These are phyloP conservation scores for Mythimna pallens DNA, from an alignment of 2,888 invertebrate genomes.

Conservation along the genomic window DNA sequence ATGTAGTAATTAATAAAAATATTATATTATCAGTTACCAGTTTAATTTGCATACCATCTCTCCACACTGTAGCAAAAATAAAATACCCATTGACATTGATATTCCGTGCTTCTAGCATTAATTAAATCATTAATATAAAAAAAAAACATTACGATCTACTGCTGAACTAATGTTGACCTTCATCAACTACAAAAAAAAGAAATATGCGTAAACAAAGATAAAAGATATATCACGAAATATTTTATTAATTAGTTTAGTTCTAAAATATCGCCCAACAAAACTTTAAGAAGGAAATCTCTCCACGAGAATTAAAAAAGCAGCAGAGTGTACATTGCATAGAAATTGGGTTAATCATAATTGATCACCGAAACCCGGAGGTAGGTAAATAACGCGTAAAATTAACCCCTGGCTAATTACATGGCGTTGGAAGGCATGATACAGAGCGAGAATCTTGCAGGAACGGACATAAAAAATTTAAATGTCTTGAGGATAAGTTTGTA, in stretches of 20 bases:
- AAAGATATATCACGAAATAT: background rate
- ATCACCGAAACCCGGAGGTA: slow-evolving; percentile 60
- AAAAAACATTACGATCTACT: no score
- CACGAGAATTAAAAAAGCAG: slow-evolving; percentile 12
- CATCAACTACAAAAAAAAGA: no score
- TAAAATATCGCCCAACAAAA: background rate
- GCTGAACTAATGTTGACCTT: no score
- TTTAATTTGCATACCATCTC: no score
- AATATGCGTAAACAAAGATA: no score
- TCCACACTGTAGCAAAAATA: no score
- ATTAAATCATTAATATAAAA: no score
- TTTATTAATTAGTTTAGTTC: background rate
- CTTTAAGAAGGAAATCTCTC: background rate
- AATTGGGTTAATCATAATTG: slow-evolving; percentile 68
- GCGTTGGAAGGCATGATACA: slow-evolving; percentile 28
- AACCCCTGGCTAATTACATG: slow-evolving; percentile 69
- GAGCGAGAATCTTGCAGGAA: slow-evolving; percentile 34
- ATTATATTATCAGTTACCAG: no score
- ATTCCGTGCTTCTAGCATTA: no score
- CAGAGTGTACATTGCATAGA: slow-evolving; percentile 20
- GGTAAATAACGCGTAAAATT: slow-evolving; percentile 75
- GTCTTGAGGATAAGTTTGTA: no score
- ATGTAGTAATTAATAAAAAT: no score
- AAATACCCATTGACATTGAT: no score
- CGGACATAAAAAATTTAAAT: background rate